A percentile compares a stretch with the other conserved stretches of the same genome.
These are phyloP conservation scores for Drosophila ogumai DNA, from an alignment of 1,140 invertebrate genomes.

Conservation along the genomic window DNA sequence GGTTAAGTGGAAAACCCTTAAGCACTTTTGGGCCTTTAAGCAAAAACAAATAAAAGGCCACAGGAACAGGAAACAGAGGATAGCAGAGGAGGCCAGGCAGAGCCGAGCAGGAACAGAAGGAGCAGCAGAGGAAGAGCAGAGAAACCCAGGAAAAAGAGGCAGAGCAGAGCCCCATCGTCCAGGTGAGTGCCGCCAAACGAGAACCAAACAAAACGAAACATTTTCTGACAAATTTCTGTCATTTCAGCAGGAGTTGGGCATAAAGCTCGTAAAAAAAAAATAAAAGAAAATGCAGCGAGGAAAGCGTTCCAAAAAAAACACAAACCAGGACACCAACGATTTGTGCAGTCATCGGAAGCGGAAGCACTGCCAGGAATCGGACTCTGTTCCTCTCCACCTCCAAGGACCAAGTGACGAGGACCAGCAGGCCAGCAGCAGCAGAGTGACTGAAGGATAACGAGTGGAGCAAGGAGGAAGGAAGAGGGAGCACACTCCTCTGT, in stretches of 20 bases:
- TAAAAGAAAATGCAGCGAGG: conserved; percentile 26
- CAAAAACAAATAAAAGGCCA: conserved; percentile 47
- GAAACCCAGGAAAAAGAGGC: not conserved
- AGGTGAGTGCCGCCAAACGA: conserved; percentile 27
- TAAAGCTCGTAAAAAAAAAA: conserved; percentile 28
- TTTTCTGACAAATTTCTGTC: conserved; percentile 68
- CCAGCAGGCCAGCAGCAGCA: conserved; percentile 3
- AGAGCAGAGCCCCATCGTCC: not conserved
- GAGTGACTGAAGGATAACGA: conserved; percentile 19
- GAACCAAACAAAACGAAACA: conserved; percentile 57
- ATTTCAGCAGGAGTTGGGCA: conserved; percentile 57
- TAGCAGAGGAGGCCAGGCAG: not conserved
- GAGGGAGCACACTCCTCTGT: conserved; percentile 38
- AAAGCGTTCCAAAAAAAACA: conserved; percentile 15
- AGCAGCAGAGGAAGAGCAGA: not conserved
- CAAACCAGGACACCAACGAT: conserved; percentile 34
- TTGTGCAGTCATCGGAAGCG: conserved; percentile 63
- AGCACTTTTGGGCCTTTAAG: conserved; percentile 29
- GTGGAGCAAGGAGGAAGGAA: not conserved
- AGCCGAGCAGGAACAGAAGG: not conserved
- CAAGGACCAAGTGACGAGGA: conserved; percentile 45
- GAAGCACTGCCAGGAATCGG: conserved; percentile 35
- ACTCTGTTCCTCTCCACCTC: not conserved
- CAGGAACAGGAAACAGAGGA: conserved; percentile 4
- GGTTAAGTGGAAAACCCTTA: not conserved